Percentiles rank a stretch among this genome's conserved stretches.
phyloP scores from a whole-genome alignment of 2,113 vertebrate genomes.

The Toxotes chatareus region DNA sequence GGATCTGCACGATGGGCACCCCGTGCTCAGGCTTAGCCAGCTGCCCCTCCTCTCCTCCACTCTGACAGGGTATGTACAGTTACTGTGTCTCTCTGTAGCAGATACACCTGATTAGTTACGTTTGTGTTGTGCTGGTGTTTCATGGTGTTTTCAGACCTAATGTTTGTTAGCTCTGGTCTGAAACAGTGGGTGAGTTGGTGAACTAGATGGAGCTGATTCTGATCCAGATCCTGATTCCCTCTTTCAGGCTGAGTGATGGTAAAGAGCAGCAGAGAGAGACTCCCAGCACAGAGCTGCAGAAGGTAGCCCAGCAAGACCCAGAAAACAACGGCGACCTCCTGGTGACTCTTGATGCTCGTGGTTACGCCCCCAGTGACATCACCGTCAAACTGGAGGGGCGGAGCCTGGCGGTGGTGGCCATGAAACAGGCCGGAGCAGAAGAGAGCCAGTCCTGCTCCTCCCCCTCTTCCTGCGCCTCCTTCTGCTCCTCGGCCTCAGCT shows the following conservation, averaged over 20 bases:
- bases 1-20: constrained; percentile 64
- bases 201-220: neutral
- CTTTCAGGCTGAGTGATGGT: constrained; percentile 35
- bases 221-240: constrained; percentile 10
- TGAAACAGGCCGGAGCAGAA: constrained; percentile 69
- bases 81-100: neutral
- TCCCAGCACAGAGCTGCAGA: constrained; percentile 27
- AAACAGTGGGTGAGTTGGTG: neutral
- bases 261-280: constrained; percentile 45
- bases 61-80: constrained; percentile 53
- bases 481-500: constrained; percentile 45
- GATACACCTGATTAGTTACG: neutral
- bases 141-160: neutral
- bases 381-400: constrained; percentile 81
- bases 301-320: constrained; percentile 8
- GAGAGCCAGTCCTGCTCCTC: constrained; percentile 70
- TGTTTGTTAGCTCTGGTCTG: neutral
- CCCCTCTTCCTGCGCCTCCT: constrained; percentile 58
- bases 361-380: constrained; percentile 81
- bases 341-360: constrained; percentile 80
- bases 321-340: constrained; percentile 65
- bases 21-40: constrained; percentile 40
- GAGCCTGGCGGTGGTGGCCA: constrained; percentile 76
- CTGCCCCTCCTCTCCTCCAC: constrained; percentile 58
- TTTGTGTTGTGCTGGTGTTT: neutral